Evolutionary conservation across 2,888 invertebrate species (phyloP).

Genomic region (Heliconius ethilla): DNA sequence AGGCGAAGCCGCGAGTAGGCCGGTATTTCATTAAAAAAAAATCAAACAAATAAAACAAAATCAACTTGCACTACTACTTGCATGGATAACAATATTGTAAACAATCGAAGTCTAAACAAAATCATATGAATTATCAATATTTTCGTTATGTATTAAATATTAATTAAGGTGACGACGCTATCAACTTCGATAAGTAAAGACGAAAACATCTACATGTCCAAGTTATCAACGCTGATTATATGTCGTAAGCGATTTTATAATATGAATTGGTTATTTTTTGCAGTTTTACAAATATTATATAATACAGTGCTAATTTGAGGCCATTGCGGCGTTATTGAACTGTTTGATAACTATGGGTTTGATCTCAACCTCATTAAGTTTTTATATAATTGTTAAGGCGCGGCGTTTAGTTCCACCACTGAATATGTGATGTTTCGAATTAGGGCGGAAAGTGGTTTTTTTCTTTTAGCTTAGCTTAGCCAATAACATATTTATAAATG

Average conservation of each 20-base stretch:
- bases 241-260: neutral
- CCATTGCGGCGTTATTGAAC: neutral
- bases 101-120: neutral
- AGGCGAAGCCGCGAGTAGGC: neutral
- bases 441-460: too few relatives aligned
- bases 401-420: neutral
- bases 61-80: neutral
- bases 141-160: neutral
- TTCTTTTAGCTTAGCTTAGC: neutral
- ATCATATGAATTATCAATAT: neutral
- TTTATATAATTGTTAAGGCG: neutral
- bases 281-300: neutral
- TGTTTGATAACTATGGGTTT: neutral
- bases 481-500: neutral
- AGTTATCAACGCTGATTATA: slow-evolving; percentile 10
- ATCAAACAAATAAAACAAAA: neutral
- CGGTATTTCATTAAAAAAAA: neutral
- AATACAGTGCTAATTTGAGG: neutral
- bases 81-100: neutral
- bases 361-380: neutral
- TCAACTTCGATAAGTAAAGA: slow-evolving; percentile 5
- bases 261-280: neutral
- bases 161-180: neutral
- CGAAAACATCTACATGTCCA: slow-evolving; percentile 5
- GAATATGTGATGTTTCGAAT: too few relatives aligned